phyloP scores from a whole-genome alignment of 2,888 invertebrate genomes.

The Clistopyga incitator region DNA sequence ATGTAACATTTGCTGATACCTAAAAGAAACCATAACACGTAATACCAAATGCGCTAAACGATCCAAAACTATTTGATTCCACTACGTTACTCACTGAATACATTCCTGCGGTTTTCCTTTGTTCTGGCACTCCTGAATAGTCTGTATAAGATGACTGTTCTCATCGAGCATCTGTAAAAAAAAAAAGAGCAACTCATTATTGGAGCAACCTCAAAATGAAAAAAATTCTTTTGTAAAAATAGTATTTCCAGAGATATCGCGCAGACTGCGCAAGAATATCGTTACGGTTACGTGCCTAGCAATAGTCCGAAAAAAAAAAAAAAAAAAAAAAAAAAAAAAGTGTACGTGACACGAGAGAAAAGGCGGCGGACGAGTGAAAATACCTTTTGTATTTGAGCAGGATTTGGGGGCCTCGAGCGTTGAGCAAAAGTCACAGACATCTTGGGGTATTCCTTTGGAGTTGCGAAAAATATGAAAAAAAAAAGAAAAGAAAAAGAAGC shows the following conservation, averaged over 20 bases:
- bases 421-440: constrained; percentile 92
- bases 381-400: constrained; percentile 93
- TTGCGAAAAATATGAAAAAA: constrained; percentile 21
- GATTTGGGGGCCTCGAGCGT: constrained; percentile 91
- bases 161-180: constrained; percentile 96
- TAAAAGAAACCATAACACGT: constrained; percentile 71
- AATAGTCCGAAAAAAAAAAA: not conserved
- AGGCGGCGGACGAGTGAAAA: not conserved
- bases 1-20: constrained; percentile 96
- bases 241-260: not conserved
- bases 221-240: not conserved
- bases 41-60: not conserved
- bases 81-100: constrained; percentile 88
- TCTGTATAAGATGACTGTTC: constrained; percentile 98
- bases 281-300: not conserved
- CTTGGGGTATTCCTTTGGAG: constrained; percentile 36
- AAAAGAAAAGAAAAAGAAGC: constrained; percentile 34
- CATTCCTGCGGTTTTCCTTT: constrained; percentile 98
- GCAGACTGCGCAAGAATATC: not conserved
- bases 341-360: constrained; percentile 26
- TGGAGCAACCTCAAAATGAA: not conserved
- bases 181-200: constrained; percentile 1
- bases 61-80: not conserved
- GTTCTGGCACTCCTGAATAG: constrained; percentile 97
- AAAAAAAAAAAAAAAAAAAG: constrained; percentile 43